Evolutionary conservation across 2,888 invertebrate genomes (phyloP), one percentile per base, ranked within the genome.

Genomic region (Erebia ligea): DNA sequence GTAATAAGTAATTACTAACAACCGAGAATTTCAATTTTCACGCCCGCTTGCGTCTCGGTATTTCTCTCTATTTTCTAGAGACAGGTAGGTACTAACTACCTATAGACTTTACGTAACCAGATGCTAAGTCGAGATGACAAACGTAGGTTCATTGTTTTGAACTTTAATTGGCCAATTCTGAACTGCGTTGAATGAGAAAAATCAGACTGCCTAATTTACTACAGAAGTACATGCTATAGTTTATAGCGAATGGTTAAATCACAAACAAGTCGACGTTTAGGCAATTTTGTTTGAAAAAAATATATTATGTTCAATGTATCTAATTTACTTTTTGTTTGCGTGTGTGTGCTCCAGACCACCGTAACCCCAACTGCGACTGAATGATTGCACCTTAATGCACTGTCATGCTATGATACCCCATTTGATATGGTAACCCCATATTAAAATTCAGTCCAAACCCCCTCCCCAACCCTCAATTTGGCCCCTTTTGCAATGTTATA

Each of bases 41-140:
- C 86, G 86, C 85, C 84, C 72, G 82, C 84, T 83, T 83, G 83
- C 81, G 72, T 80, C 77, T 74, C 72, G 76, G 75, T 82, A 85
- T 87, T 86, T 86, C 84, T 84, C 84, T 84, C 78, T 80, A 82
- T 83, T 88, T 87, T 86, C 85, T 85, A 84, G 78, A 79, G 81
- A 80, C 85, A 84, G 25, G 56, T 56, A 34, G 1, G 21, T 56
- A 54, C 54, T 82, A 82, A 77, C 80, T 87, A 77, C 78, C 84
- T 80, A 81, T 82, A 79, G 74, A 72, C 75, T 76, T 88, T 88
- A 80, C 78, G 82, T 80, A 87, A 88, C 77, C 75, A 75, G 76
- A 77, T 78, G 76, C 40, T 25, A 50, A 34, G 25, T 61, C 52
- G 15, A 54, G 64, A 64, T 19, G 15, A 63, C 21, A 19, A 64